Conservation (phyloP, 2,113 vertebrate species). For the Mohoua ochrocephala region DNA sequence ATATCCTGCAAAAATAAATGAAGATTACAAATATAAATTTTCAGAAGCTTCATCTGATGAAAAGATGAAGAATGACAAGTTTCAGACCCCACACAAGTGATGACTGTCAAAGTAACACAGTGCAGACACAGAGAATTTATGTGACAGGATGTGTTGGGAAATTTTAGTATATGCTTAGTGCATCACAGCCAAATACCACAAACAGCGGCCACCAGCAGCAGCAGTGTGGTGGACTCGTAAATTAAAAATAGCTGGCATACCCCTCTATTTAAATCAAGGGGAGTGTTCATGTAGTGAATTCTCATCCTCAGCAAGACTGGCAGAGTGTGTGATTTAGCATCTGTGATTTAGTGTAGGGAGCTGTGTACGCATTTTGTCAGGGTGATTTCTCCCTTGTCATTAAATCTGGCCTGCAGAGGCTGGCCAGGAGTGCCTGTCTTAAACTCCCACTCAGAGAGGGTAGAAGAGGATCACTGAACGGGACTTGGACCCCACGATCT, state of each 20-base stretch:
- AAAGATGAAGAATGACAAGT: neutral
- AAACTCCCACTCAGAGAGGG: neutral
- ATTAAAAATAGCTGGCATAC: neutral
- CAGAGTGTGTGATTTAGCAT: neutral
- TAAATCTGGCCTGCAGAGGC: neutral
- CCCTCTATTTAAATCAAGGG: constrained; percentile 16
- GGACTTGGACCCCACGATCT: fast-evolving
- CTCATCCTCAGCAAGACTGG: neutral
- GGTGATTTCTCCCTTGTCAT: neutral
- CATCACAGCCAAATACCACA: neutral
- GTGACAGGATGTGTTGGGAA: neutral
- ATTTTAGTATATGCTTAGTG: neutral
- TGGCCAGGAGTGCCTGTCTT: neutral
- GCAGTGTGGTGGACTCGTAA: neutral
- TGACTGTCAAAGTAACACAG: neutral
- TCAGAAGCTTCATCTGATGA: neutral
- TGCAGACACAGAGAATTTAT: neutral
- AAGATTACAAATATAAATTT: neutral
- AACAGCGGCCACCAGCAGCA: neutral
- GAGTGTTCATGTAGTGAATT: neutral
- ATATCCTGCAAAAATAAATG: neutral
- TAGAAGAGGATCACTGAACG: neutral
- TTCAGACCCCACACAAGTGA: neutral
- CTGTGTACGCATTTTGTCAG: neutral
- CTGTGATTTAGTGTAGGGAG: neutral